These are phyloP conservation scores for Tautogolabrus adspersus DNA, from an alignment of 2,113 vertebrate genomes.

Conservation along the genomic window DNA sequence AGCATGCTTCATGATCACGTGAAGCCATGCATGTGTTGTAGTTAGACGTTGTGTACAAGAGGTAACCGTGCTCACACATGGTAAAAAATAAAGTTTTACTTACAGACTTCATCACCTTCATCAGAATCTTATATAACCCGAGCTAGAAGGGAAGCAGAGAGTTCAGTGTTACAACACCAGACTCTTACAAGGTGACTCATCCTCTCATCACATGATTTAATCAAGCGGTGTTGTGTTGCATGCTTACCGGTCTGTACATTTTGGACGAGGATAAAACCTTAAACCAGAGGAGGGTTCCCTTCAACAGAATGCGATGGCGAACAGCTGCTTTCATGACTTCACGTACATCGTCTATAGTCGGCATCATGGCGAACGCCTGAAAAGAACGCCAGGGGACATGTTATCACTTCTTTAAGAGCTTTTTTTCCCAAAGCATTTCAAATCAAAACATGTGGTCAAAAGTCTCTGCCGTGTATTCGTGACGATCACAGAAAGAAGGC, in stretches of 20 bases:
- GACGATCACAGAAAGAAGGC: too few species aligned
- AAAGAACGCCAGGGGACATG: not conserved
- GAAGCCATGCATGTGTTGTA: too few species aligned
- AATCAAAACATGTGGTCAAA: too few species aligned
- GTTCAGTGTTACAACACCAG: too few species aligned
- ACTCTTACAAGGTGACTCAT: too few species aligned
- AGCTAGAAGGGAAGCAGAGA: constrained; percentile 41
- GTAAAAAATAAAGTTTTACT: constrained; percentile 23
- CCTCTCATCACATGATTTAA: too few species aligned
- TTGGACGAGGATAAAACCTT: rapidly evolving
- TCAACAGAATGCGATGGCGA: rapidly evolving
- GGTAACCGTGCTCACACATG: too few species aligned
- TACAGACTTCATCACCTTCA: constrained; percentile 31
- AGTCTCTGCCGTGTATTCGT: too few species aligned
- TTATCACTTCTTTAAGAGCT: not conserved
- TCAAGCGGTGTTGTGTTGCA: too few species aligned
- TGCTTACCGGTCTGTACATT: constrained; percentile 9
- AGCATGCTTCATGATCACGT: too few species aligned
- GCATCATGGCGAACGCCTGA: constrained; percentile 60
- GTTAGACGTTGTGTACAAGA: too few species aligned
- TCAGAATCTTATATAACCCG: constrained; percentile 51
- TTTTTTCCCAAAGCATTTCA: not conserved
- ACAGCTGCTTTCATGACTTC: rapidly evolving
- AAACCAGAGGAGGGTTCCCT: rapidly evolving
- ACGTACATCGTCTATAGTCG: rapidly evolving